These are phyloP conservation scores for Petrocephalus microphthalmus DNA, from an alignment of 2,113 vertebrate species.

Conservation along the genomic window DNA sequence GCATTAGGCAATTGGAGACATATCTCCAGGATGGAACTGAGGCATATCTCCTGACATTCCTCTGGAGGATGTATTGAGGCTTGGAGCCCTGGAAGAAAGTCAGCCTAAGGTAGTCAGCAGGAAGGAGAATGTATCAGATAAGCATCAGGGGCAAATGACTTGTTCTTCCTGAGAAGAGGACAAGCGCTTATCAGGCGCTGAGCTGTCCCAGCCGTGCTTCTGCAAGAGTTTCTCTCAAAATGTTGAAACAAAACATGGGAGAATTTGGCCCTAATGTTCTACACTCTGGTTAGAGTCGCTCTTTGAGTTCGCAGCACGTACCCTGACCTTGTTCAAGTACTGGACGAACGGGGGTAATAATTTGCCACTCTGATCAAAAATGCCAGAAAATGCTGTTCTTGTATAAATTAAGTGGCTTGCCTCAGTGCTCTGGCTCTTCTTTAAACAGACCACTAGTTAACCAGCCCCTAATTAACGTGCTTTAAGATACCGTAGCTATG, in stretches of 20 bases:
- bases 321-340: neutral
- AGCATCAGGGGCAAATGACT: neutral
- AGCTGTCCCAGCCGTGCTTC: neutral
- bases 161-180: neutral
- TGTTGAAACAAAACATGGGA: neutral
- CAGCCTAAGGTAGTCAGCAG: neutral
- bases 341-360: neutral
- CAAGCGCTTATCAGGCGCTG: neutral
- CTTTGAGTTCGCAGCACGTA: neutral
- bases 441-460: neutral
- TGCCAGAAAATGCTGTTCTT: neutral
- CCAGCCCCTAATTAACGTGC: neutral
- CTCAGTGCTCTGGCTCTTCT: neutral
- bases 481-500: neutral
- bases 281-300: neutral
- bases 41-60: constrained; percentile 18
- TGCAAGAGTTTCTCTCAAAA: neutral
- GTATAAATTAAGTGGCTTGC: neutral
- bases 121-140: constrained; percentile 5
- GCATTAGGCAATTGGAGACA: constrained; percentile 17
- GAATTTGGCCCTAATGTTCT: neutral
- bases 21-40: constrained; percentile 20
- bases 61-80: constrained; percentile 13
- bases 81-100: constrained; percentile 13
- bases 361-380: neutral